These are phyloP conservation scores for Melanotaenia maccullochi DNA, from an alignment of 2,797 vertebrate species.

Conservation along the genomic window DNA sequence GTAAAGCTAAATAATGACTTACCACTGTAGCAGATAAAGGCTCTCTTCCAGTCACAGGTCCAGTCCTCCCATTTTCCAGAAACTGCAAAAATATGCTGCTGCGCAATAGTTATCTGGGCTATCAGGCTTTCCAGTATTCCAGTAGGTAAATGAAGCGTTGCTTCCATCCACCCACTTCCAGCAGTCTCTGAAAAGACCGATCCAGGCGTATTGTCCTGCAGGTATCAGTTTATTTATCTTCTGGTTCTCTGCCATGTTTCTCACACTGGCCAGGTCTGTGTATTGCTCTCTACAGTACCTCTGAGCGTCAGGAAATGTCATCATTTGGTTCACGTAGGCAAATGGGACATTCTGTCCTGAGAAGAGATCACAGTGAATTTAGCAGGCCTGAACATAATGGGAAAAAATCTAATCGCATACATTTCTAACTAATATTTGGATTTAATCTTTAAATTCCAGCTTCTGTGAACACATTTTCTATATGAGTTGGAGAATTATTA, in stretches of 20 bases:
- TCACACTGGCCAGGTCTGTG: slow-evolving; percentile 45
- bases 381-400: neutral
- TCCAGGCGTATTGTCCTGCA: neutral
- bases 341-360: neutral
- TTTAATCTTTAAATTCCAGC: no score
- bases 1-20: no score
- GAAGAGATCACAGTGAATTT: no score
- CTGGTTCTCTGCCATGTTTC: slow-evolving; percentile 5
- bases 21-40: no score
- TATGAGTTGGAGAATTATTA: no score
- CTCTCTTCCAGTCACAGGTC: no score
- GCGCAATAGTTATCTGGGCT: neutral
- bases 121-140: neutral
- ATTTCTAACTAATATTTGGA: no score
- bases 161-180: neutral
- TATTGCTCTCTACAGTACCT: neutral
- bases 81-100: neutral
- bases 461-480: no score
- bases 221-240: no score
- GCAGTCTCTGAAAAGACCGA: neutral
- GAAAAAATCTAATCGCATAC: neutral
- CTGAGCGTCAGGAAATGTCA: slow-evolving; percentile 29
- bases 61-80: no score
- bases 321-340: neutral
- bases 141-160: neutral